Evolutionary conservation across 2,113 vertebrate genomes (phyloP).

Genomic region (Oreochromis tanganicae): DNA sequence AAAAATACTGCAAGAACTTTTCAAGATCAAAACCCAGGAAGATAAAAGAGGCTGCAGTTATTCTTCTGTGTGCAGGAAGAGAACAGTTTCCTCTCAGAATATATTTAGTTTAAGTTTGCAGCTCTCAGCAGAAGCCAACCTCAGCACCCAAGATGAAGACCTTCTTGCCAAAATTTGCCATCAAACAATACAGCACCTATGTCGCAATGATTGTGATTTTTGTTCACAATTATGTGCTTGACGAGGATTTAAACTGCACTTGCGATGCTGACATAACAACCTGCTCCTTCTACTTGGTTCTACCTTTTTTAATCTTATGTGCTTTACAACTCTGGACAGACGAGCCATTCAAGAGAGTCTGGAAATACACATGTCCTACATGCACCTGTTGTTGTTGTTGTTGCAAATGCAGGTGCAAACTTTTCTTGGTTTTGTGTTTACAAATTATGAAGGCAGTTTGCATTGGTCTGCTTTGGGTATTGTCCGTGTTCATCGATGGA

Average conservation of each 20-base stretch:
- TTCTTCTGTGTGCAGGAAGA: neutral
- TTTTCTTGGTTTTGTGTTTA: neutral
- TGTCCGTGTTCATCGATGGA: neutral
- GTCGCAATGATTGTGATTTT: neutral
- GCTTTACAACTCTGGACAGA: neutral
- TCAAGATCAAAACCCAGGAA: neutral
- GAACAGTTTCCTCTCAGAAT: neutral
- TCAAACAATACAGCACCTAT: neutral
- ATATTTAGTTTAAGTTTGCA: neutral
- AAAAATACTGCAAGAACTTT: neutral
- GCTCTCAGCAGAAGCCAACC: accelerated
- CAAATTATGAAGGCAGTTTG: neutral
- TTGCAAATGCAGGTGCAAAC: neutral
- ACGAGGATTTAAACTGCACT: neutral
- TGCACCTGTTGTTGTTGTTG: neutral
- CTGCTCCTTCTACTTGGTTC: neutral
- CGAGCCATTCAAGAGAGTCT: accelerated
- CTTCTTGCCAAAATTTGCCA: neutral
- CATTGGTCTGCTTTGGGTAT: neutral
- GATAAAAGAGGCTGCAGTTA: neutral
- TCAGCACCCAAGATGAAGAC: neutral
- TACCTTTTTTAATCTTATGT: neutral
- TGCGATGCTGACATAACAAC: accelerated
- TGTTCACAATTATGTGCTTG: neutral
- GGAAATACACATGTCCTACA: neutral